Evolutionary conservation across 2,888 invertebrate species (phyloP).

Genomic region (Oligia strigilis): DNA sequence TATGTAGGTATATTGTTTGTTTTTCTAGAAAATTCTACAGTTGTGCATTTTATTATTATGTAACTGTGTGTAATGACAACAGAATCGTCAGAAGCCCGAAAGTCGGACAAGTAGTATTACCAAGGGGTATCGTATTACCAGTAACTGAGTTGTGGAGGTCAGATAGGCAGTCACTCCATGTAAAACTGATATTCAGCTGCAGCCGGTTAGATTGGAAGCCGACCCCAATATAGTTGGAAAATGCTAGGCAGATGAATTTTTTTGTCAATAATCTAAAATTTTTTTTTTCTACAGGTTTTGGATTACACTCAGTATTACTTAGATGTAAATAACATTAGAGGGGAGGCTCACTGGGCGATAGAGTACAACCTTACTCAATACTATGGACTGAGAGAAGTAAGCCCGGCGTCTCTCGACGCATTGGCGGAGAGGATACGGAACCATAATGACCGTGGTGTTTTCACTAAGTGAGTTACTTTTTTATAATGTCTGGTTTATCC

Average conservation of each 20-base stretch:
- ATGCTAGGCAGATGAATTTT: not conserved
- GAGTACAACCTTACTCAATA: constrained; percentile 97
- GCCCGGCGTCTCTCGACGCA: constrained; percentile 93
- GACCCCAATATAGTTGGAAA: not conserved
- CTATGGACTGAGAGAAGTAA: constrained; percentile 95
- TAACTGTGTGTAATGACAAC: not conserved
- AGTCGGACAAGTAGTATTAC: not conserved
- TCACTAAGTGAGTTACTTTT: constrained; percentile 92
- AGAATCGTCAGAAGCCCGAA: not conserved
- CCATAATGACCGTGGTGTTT: constrained; percentile 92
- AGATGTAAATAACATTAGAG: constrained; percentile 93
- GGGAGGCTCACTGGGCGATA: constrained; percentile 94
- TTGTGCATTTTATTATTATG: not conserved
- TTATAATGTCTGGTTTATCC: not conserved
- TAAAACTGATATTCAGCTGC: not conserved
- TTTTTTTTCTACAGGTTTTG: constrained; percentile 91
- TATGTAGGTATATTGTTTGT: too few species aligned
- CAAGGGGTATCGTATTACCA: not conserved
- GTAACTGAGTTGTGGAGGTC: not conserved
- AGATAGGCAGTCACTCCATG: not conserved
- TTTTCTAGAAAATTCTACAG: too few species aligned
- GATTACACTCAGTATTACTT: constrained; percentile 98
- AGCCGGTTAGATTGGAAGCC: not conserved
- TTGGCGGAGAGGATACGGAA: constrained; percentile 95
- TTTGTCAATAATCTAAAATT: not conserved